These are phyloP conservation scores for Panthera uncia DNA, from an alignment of 2,113 vertebrate genomes.

Conservation along the genomic window DNA sequence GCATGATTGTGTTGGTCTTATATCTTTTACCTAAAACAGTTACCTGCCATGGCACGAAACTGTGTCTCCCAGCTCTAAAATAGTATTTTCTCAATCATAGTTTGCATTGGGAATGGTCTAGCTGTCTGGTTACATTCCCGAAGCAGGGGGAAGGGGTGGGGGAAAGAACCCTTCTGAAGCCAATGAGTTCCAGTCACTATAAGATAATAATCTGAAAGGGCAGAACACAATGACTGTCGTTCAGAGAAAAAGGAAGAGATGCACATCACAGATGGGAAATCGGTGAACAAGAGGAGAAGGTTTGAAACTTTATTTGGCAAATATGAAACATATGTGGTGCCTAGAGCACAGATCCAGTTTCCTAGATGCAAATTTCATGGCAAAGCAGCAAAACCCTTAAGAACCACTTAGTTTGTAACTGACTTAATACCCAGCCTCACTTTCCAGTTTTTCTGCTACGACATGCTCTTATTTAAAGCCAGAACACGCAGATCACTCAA, in stretches of 20 bases:
- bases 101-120: neutral
- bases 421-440: neutral
- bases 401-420: neutral
- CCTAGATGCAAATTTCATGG: conserved; percentile 22
- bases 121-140: neutral
- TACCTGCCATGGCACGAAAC: neutral
- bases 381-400: neutral
- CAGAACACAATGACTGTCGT: neutral
- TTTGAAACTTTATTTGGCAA: neutral
- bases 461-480: neutral
- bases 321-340: conserved; percentile 20
- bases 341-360: neutral
- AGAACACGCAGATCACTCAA: neutral
- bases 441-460: neutral
- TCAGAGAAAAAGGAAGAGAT: neutral
- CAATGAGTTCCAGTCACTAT: neutral
- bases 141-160: neutral
- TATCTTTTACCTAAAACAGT: neutral
- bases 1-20: neutral
- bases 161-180: neutral
- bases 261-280: conserved; percentile 5
- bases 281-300: neutral
- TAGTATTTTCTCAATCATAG: neutral
- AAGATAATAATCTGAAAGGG: conserved; percentile 22
- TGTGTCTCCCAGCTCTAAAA: neutral